Base-by-base conservation (phyloP, 1,140 invertebrate species). In the Drosophila sp. region DNA sequence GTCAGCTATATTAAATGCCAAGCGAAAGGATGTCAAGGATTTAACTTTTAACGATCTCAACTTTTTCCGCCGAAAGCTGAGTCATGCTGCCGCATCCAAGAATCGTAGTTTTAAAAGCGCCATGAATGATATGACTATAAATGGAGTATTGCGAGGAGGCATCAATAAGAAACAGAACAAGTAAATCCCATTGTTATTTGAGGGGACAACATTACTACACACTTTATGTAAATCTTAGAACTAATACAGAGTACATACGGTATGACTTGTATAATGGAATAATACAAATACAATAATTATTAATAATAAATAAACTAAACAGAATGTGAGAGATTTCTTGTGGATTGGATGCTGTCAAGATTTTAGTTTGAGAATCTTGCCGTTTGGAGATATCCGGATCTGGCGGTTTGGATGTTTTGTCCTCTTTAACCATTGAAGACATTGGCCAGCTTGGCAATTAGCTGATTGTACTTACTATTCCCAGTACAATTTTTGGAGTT, bases 301-400 rank as follows among this genome's bases (percentile, higher is more conserved):
- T 29, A 54, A 80, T 72, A 84, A 87, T 84, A 87, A 84, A 87
- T 86, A 87, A 80, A 80, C 84, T 87, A 87, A 84, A 80, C 60
- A 80, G 54, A 77, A 79, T 70, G 57, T 55, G 32, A 65, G 47
- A 64, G 30, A 33, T 44, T 64, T 64, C 7, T 17, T 54, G 11
- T n/a, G 17, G 27, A 30, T 41, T 29, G 11, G 17, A n/a, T 30
- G 41, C 1, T 17, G 41, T 54, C 29, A 17, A 27, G 44, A 50
- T 54, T 63, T 10, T 33, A 30, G 40, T 38, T 61, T 5, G 40
- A 5, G 11, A 8, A 23, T 44, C 11, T 11, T 11, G 35, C 35
- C 35, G 10, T 3, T 11, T 11, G 35, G 41, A 11, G 33, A 38
- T 17, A 25, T n/a, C n/a, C 25, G 1, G 60, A 50, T 50, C 23